phyloP scores from a whole-genome alignment of 64 coral and sea anemone genomes.

The Dendrophyllia cribrosa region DNA sequence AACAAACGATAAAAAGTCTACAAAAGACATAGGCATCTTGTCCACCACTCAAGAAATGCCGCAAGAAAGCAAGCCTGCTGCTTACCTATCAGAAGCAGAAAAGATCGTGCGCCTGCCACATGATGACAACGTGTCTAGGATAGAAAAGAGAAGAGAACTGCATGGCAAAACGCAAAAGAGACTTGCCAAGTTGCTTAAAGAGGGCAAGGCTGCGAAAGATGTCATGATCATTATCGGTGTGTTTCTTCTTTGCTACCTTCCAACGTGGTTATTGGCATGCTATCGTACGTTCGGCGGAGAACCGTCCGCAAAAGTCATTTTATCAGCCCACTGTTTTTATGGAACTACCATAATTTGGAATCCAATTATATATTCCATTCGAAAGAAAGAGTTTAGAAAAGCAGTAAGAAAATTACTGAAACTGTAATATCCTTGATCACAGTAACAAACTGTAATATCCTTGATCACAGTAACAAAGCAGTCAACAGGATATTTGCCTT shows the following conservation, averaged over 20 bases:
- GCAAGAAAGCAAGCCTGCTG: too few species aligned
- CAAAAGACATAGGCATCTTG: too few species aligned
- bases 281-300: background rate
- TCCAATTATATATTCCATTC: slow-evolving; percentile 36
- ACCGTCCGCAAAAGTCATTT: background rate
- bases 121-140: too few species aligned
- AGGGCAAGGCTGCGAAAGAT: slow-evolving; percentile 33
- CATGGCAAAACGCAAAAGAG: background rate
- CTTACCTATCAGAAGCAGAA: too few species aligned
- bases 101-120: too few species aligned
- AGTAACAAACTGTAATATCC: too few species aligned
- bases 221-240: background rate
- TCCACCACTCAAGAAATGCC: too few species aligned
- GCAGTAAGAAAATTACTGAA: background rate
- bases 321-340: background rate
- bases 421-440: too few species aligned
- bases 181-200: background rate
- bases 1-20: too few species aligned
- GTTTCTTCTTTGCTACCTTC: slow-evolving; percentile 24
- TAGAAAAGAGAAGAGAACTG: background rate
- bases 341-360: background rate
- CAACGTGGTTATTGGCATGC: background rate
- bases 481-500: too few species aligned
- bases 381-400: slow-evolving; percentile 26
- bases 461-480: too few species aligned